Conservation (phyloP, 2,797 vertebrate species). For the Chiloscyllium punctatum region DNA sequence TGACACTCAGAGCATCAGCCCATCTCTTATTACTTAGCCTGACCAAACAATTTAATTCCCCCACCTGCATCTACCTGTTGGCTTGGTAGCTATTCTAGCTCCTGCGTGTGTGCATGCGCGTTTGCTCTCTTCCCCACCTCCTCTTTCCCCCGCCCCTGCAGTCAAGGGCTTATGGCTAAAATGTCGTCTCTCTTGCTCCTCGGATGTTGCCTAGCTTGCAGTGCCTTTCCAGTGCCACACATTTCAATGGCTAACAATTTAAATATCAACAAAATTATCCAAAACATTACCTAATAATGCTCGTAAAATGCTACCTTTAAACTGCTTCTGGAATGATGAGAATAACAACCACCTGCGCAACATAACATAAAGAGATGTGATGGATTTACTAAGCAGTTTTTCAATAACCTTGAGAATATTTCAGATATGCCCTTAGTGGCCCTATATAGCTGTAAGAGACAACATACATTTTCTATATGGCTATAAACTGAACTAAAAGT, state of each 20-base stretch:
- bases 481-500: not conserved
- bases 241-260: not conserved
- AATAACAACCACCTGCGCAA: not conserved
- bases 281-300: not conserved
- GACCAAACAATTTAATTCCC: no score
- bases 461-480: no score
- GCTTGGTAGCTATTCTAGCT: no score
- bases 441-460: not conserved
- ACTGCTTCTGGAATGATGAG: not conserved
- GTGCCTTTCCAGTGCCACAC: no score
- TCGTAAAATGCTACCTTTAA: not conserved
- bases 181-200: no score
- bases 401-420: not conserved
- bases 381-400: not conserved
- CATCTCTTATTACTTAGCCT: not conserved
- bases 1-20: not conserved
- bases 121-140: no score
- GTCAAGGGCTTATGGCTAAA: no score
- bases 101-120: no score
- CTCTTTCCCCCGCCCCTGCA: no score
- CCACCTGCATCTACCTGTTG: no score
- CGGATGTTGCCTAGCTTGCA: no score
- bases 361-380: not conserved
- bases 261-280: not conserved
- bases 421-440: not conserved